Conservation (phyloP, 2,888 invertebrate species). For the Loripinus fragilis region DNA sequence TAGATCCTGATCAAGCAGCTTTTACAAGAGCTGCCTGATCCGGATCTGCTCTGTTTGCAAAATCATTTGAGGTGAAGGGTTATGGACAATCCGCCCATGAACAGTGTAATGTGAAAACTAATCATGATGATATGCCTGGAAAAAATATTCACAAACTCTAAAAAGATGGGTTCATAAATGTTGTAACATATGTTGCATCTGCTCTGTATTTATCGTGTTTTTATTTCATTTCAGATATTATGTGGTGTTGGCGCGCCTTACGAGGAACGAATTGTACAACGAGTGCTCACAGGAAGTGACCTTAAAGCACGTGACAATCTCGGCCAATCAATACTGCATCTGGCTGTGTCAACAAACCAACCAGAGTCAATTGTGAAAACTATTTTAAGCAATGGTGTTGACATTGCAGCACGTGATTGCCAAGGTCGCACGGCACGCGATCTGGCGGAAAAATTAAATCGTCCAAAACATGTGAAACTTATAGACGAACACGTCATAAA, state of each 20-base stretch:
- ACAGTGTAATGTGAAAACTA: too few relatives aligned
- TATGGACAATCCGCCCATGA: too few relatives aligned
- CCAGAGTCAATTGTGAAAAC: conserved; percentile 60
- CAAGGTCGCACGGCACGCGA: conserved; percentile 72
- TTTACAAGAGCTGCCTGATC: too few relatives aligned
- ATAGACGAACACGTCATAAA: conserved; percentile 72
- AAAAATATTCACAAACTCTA: too few relatives aligned
- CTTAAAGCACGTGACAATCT: conserved; percentile 66
- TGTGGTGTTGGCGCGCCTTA: conserved; percentile 68
- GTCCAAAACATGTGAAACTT: conserved; percentile 57
- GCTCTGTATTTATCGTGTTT: too few relatives aligned
- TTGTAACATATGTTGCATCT: too few relatives aligned
- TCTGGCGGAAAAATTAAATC: conserved; percentile 65
- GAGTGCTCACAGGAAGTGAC: conserved; percentile 74
- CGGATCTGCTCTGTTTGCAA: too few relatives aligned
- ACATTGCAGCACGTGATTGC: conserved; percentile 72
- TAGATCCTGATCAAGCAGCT: too few relatives aligned
- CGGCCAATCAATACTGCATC: conserved; percentile 75
- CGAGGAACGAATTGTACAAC: conserved; percentile 68
- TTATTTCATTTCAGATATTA: conserved; percentile 66
- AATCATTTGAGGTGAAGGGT: too few relatives aligned
- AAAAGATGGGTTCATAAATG: too few relatives aligned
- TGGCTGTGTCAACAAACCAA: conserved; percentile 66
- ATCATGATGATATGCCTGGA: too few relatives aligned
- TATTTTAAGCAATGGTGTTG: conserved; percentile 63